Evolutionary conservation across 2,888 invertebrate genomes (phyloP), one percentile per base, ranked within the genome.

Genomic region (Colostygia pectinataria): DNA sequence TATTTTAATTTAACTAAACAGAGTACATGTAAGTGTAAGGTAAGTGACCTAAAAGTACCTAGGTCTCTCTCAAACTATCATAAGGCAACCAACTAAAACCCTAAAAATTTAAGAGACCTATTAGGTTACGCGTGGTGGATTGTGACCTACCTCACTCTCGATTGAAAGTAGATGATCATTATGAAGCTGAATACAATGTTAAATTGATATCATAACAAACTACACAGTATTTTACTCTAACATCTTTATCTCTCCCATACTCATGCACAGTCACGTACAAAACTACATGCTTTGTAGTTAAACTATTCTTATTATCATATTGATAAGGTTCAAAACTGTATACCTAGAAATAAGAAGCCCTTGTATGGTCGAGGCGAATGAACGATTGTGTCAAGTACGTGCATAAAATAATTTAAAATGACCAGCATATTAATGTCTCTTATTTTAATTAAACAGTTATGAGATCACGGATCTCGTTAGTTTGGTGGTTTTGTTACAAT

Each of bases 361-460:
- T 71, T 71, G 68, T 64, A 59, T 43, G 42, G 52, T 39, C 53
- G 64, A 66, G 74, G 77, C 69, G 70, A 80, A 74, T 76, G 81
- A 76, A 78, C 80, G 79, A 80, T 80, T 79, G 79, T 70, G 65
- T 65, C 60, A 59, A n/a, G 64, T 66, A 78, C 80, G 80, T 80
- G 80, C 64, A 66, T 74, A 67, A 70, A 70, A 76, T 74, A 68
- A 55, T 65, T 61, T 65, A 72, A 65, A 59, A 57, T 48, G 33
- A 27, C 68, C 64, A 69, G 40, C 43, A 4, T 58, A 61, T 61
- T 37, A 36, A 53, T 61, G 66, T 44, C 63, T 56, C 28, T 39
- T 23, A 47, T 13, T 25, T 57, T 43, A 52, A 60, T 59, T 60
- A 52, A 45, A 37, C 7, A 23, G 49, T 62, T 63, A n/a, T 38